Percentiles rank a stretch among this genome's conserved stretches.
These are phyloP conservation scores for Etheostoma spectabile DNA, from an alignment of 2,113 vertebrate species.

Conservation along the genomic window DNA sequence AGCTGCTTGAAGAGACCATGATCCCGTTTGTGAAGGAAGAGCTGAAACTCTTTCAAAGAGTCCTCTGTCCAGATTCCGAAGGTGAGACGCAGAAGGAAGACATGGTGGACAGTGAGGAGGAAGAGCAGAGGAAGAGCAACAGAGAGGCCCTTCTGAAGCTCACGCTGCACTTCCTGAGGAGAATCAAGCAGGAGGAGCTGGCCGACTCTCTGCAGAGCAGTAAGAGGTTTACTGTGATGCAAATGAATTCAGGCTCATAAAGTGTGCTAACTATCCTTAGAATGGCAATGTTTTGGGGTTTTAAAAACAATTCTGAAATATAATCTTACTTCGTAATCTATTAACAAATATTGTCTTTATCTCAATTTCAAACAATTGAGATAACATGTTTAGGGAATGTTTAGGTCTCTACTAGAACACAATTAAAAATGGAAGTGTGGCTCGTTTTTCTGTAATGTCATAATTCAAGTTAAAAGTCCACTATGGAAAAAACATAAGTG, in stretches of 20 bases:
- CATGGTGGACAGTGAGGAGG: background rate
- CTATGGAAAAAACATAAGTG: too few species aligned
- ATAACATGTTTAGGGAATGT: too few species aligned
- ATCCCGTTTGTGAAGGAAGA: constrained; percentile 3
- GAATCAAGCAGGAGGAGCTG: background rate
- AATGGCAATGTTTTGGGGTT: too few species aligned
- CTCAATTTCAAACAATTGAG: too few species aligned
- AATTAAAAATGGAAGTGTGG: too few species aligned
- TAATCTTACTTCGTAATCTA: too few species aligned
- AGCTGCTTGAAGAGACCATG: constrained; percentile 6
- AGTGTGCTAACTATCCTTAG: background rate
- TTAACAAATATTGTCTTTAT: too few species aligned
- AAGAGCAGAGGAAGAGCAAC: background rate
- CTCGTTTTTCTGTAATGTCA: too few species aligned
- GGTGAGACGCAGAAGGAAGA: background rate
- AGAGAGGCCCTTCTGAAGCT: constrained; percentile 21
- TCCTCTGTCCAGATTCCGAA: background rate
- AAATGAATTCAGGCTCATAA: too few species aligned
- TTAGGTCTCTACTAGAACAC: too few species aligned
- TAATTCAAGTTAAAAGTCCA: too few species aligned
- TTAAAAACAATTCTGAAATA: too few species aligned
- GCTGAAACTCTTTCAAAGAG: constrained; percentile 1
- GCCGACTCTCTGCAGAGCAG: constrained; percentile 20
- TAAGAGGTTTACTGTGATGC: background rate
- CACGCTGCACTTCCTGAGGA: background rate